Conservation (phyloP, 2,113 vertebrate species). For the Oncorhynchus nerka region DNA sequence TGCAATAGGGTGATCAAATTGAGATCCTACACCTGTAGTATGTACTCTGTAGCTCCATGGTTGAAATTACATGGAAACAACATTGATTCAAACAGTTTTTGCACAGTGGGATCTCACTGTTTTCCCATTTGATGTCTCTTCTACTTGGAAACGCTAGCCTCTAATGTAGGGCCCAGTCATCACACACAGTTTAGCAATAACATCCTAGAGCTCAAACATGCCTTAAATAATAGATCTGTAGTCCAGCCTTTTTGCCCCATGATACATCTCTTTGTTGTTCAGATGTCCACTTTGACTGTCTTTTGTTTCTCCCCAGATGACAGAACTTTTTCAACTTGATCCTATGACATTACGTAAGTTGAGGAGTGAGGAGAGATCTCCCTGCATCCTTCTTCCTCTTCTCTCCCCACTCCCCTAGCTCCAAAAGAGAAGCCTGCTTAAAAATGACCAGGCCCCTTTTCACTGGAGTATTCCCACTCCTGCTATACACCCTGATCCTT, state of each 20-base stretch:
- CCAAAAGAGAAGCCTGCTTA: not conserved
- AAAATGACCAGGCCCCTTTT: too few species aligned
- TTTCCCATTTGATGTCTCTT: too few species aligned
- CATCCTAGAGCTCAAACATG: not conserved
- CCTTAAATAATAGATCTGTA: not conserved
- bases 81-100: too few species aligned
- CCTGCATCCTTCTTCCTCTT: constrained; percentile 12
- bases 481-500: too few species aligned
- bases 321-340: constrained; percentile 20
- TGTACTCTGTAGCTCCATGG: too few species aligned
- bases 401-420: constrained; percentile 4
- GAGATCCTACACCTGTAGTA: too few species aligned
- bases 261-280: not conserved
- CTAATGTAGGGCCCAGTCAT: not conserved
- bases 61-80: too few species aligned
- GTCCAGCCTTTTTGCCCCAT: not conserved
- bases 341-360: constrained; percentile 49
- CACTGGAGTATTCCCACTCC: too few species aligned
- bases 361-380: constrained; percentile 13
- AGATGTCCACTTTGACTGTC: not conserved
- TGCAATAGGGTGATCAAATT: too few species aligned
- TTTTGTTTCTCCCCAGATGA: constrained; percentile 8
- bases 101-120: too few species aligned
- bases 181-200: not conserved
- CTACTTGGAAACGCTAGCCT: too few species aligned